phyloP scores from a whole-genome alignment of 2,113 vertebrate genomes.

The Phasianus colchicus region DNA sequence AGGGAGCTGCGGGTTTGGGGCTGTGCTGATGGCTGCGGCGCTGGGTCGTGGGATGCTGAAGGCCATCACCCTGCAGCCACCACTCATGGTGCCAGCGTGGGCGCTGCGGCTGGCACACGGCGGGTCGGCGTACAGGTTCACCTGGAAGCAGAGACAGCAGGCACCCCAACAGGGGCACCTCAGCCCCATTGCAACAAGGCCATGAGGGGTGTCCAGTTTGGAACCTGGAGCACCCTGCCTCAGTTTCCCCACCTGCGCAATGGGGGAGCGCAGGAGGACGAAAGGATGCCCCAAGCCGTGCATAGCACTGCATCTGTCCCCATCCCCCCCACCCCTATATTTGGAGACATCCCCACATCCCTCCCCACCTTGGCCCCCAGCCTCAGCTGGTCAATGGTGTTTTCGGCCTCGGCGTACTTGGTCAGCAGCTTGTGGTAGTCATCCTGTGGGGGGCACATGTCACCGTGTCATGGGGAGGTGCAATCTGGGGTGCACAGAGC shows the following conservation, averaged over 20 bases:
- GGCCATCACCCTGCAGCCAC: constrained; percentile 76
- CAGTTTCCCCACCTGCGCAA: neutral
- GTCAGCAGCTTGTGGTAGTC: constrained; percentile 92
- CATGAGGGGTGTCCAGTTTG: too few relatives aligned
- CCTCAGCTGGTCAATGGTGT: constrained; percentile 95
- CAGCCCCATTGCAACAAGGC: too few relatives aligned
- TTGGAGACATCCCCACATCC: too few relatives aligned
- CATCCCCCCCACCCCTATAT: neutral
- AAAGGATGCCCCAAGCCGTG: neutral
- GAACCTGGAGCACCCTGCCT: neutral
- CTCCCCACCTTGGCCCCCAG: constrained; percentile 88
- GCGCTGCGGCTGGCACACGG: constrained; percentile 75
- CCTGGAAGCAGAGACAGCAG: constrained; percentile 73
- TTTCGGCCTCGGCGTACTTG: constrained; percentile 92
- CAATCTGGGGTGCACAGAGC: neutral
- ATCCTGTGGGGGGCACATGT: constrained; percentile 76
- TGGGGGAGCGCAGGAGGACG: neutral
- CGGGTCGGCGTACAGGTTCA: constrained; percentile 84
- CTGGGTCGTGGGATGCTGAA: constrained; percentile 83
- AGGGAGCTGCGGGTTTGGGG: neutral
- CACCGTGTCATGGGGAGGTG: neutral
- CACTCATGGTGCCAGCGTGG: constrained; percentile 49
- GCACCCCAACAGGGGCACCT: neutral
- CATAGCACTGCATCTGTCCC: neutral
- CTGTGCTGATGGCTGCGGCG: constrained; percentile 48